Base-by-base conservation (phyloP, 2,888 invertebrate genomes). In the Pollenia amentaria region DNA sequence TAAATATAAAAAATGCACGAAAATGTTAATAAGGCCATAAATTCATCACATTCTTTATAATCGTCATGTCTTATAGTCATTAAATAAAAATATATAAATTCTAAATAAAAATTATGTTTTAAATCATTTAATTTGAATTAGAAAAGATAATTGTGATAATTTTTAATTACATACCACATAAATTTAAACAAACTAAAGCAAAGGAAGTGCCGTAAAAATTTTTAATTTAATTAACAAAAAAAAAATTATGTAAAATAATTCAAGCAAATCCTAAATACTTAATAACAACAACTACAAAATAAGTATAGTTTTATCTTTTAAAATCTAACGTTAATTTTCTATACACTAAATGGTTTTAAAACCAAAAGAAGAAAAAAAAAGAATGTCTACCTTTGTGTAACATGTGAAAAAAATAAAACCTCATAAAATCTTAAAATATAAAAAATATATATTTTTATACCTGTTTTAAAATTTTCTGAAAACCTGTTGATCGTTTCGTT, bases 401-500 rank as follows among this genome's bases (percentile, higher is more conserved):
- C 79, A 69, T 70, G 60, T 67, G 38, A 40, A 62, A 48, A 55
- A 80, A 40, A 70, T 51, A 73, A 81, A 81, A 21, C 40, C 16
- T 40, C 46, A 51, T 16, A 60, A 79, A 62, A 75, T 64, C 48
- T 76, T 4, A 64, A 46, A 67, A 2, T 18, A 60, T 48, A 21
- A 60, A 84, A 55, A 40, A 82, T 55, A 64, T 42, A 62, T 69
- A 53, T 79, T 21, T 79, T 67, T 55, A 83, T 83, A 83, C 84
- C 80, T 87, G 84, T 87, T 84, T 86, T 55, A 51, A 78, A 78
- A 60, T 75, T 60, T 72, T 38, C 51, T 73, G n/a, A 80, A 84
- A 87, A 84, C 87, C 87, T 87, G 87, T 87, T 87, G 87, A 77
- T 77, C 65, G 51, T 73, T 73, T 79, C 51, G 12, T 79, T 78